These are phyloP conservation scores for Synergus japonicus DNA, from an alignment of 2,888 invertebrate species.

Conservation along the genomic window DNA sequence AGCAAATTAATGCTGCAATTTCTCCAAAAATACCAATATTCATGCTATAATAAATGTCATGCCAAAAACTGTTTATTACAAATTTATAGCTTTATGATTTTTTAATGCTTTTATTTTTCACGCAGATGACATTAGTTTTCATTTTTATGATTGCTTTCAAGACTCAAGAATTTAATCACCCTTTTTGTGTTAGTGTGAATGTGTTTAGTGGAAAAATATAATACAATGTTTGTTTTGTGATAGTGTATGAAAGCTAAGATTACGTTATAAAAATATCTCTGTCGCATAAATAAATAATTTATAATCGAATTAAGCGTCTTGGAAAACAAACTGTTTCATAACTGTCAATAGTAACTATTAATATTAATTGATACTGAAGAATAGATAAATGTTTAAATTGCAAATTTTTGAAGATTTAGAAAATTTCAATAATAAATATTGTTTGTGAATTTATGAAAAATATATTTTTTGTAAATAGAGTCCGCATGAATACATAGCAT, in stretches of 20 bases:
- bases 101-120: slow-evolving; percentile 12
- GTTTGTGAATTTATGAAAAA: slow-evolving; percentile 7
- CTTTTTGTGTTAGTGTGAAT: slow-evolving; percentile 29
- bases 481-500: slow-evolving; percentile 51
- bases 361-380: not conserved
- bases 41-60: slow-evolving; percentile 22
- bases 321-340: too few species aligned
- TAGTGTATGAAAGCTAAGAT: slow-evolving; percentile 21
- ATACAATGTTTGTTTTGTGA: slow-evolving; percentile 29
- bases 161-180: not conserved
- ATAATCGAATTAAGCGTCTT: not conserved
- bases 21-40: slow-evolving; percentile 18
- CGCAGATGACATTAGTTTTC: slow-evolving; percentile 18
- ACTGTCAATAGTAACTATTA: not conserved
- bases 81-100: slow-evolving; percentile 2
- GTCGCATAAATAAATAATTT: not conserved
- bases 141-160: slow-evolving; percentile 19
- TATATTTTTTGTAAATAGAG: slow-evolving; percentile 8
- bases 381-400: too few species aligned
- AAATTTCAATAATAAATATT: not conserved
- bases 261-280: not conserved
- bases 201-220: slow-evolving; percentile 28
- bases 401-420: not conserved
- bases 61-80: slow-evolving; percentile 14
- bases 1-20: not conserved